A percentile compares a stretch with the other conserved stretches of the same genome.
phyloP scores from a whole-genome alignment of 2,113 vertebrate species.

The Pomatorhinus ruficollis region DNA sequence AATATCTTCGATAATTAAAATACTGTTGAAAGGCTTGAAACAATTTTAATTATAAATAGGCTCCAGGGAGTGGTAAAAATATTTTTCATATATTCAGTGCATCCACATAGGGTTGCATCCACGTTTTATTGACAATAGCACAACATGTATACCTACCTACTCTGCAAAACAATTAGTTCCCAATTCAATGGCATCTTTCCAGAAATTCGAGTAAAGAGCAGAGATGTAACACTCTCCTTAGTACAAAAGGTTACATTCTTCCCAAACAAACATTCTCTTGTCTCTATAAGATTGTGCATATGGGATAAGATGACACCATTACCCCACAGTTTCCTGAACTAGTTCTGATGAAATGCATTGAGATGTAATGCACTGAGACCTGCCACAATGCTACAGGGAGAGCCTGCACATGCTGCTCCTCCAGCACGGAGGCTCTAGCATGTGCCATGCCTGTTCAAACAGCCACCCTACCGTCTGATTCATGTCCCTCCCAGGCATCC shows the following conservation, averaged over 20 bases:
- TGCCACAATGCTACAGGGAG: accelerated
- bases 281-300: not conserved
- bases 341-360: accelerated
- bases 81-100: conserved; percentile 39
- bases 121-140: not conserved
- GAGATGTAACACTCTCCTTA: not conserved
- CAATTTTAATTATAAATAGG: conserved; percentile 20
- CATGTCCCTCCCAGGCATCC: not conserved
- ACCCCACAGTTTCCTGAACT: not conserved
- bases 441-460: accelerated
- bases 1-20: conserved; percentile 31
- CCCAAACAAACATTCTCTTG: not conserved
- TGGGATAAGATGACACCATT: accelerated
- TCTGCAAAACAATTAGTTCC: not conserved
- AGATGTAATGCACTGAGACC: not conserved
- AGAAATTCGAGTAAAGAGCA: not conserved
- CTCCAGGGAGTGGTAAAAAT: conserved; percentile 31
- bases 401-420: not conserved
- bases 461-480: accelerated
- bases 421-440: not conserved
- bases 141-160: not conserved
- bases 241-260: not conserved
- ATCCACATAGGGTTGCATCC: not conserved
- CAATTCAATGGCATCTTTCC: not conserved
- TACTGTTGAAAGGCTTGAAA: conserved; percentile 8